Evolutionary conservation across 2,113 vertebrate species (phyloP).

Genomic region (Clarias magur): DNA sequence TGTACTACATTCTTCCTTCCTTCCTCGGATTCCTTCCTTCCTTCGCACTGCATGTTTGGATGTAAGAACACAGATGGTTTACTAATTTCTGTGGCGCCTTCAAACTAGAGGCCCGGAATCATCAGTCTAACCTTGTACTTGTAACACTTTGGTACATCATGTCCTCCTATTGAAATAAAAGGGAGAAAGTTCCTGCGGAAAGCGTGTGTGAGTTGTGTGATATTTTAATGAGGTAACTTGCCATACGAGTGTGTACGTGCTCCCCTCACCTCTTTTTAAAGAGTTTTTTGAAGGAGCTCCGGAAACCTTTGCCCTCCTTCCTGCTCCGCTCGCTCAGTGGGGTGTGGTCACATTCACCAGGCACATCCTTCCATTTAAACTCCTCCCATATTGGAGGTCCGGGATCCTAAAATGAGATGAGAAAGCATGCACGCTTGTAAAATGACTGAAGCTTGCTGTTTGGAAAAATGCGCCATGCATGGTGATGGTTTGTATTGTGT

Average conservation of each 20-base stretch:
- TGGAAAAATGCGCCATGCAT: neutral
- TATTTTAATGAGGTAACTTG: neutral
- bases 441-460: neutral
- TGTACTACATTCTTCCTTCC: neutral
- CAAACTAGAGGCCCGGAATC: too few species aligned
- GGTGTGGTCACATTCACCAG: constrained; percentile 84
- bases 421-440: neutral
- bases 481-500: neutral
- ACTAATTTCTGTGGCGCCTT: neutral
- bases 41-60: neutral
- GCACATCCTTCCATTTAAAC: constrained; percentile 74
- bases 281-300: constrained; percentile 96
- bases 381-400: constrained; percentile 70
- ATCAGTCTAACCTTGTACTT: too few species aligned
- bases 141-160: neutral
- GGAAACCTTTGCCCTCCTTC: constrained; percentile 94
- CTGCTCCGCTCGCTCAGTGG: constrained; percentile 89
- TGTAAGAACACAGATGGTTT: too few species aligned
- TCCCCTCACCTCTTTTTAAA: constrained; percentile 96
- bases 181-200: neutral
- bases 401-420: constrained; percentile 59
- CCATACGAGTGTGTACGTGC: neutral
- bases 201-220: neutral
- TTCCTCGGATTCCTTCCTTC: neutral
- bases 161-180: neutral